Evolutionary conservation across 2,797 vertebrate genomes (phyloP).

Genomic region (Sebastolobus alascanus): DNA sequence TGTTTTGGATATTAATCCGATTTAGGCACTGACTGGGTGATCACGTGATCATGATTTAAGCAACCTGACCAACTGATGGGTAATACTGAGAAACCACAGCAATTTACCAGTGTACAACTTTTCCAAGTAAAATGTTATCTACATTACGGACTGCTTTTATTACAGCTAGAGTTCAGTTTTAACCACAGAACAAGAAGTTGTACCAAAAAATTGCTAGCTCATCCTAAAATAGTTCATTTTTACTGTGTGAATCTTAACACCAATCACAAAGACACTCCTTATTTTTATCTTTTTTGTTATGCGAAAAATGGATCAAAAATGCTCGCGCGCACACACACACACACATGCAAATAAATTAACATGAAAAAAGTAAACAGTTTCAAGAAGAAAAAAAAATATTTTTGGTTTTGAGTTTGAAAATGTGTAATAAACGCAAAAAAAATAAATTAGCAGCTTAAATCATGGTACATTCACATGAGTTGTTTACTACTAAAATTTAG

Average conservation of each 20-base stretch:
- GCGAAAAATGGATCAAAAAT: slow-evolving; percentile 59
- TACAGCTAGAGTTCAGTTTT: slow-evolving; percentile 55
- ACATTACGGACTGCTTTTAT: slow-evolving; percentile 58
- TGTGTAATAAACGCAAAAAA: slow-evolving; percentile 67
- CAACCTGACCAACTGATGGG: slow-evolving; percentile 45
- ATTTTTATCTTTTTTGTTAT: slow-evolving; percentile 14
- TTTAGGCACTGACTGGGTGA: slow-evolving; percentile 77
- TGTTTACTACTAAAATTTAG: slow-evolving; percentile 48
- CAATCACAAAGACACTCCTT: slow-evolving; percentile 62
- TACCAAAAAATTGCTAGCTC: slow-evolving; percentile 64
- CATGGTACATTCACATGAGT: slow-evolving; percentile 71
- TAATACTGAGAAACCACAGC: slow-evolving; percentile 68
- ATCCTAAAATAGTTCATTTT: slow-evolving; percentile 54
- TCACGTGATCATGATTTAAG: slow-evolving; percentile 44
- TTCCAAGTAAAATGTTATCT: slow-evolving; percentile 49
- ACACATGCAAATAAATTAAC: slow-evolving; percentile 86
- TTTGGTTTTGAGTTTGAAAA: slow-evolving; percentile 72
- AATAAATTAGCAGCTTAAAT: slow-evolving; percentile 76
- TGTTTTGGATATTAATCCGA: slow-evolving; percentile 59
- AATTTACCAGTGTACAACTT: slow-evolving; percentile 48
- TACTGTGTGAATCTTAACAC: slow-evolving; percentile 54
- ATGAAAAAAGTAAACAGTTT: slow-evolving; percentile 79
- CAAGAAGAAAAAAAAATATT: slow-evolving; percentile 46
- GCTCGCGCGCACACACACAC: slow-evolving; percentile 27
- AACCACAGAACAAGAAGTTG: slow-evolving; percentile 72